Percentiles rank a stretch among this genome's conserved stretches.
Conservation (phyloP, 2,888 invertebrate species). For the Melanophora roralis region DNA sequence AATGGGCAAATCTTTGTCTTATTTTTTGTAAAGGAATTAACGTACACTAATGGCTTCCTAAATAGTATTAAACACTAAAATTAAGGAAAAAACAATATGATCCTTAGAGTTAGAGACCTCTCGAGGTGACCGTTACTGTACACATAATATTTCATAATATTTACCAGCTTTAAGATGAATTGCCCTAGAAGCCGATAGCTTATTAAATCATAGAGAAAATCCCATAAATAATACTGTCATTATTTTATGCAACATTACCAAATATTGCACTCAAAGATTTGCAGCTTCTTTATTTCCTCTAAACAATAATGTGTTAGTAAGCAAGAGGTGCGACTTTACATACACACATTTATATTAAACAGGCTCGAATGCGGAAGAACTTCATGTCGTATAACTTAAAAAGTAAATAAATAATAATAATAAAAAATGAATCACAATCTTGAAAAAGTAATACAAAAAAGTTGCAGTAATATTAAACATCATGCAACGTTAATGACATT, state of each 20-base stretch:
- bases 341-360: too few species aligned
- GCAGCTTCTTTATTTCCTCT: constrained; percentile 23
- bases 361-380: constrained; percentile 53
- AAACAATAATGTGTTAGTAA: neutral
- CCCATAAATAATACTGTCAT: constrained; percentile 50
- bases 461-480: constrained; percentile 39
- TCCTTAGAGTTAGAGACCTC: too few species aligned
- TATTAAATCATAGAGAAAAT: constrained; percentile 45
- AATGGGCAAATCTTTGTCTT: too few species aligned
- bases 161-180: neutral
- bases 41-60: too few species aligned
- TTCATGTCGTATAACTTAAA: constrained; percentile 25
- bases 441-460: constrained; percentile 17
- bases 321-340: constrained; percentile 38
- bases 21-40: too few species aligned
- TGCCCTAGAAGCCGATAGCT: neutral
- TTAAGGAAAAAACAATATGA: too few species aligned
- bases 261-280: neutral
- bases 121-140: too few species aligned
- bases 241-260: constrained; percentile 26
- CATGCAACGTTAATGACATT: constrained; percentile 62
- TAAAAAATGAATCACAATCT: constrained; percentile 16
- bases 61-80: too few species aligned
- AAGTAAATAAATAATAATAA: constrained; percentile 26
- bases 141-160: constrained; percentile 38